These are phyloP conservation scores for Eurosta solidaginis DNA, from an alignment of 1,140 invertebrate species.

Conservation along the genomic window DNA sequence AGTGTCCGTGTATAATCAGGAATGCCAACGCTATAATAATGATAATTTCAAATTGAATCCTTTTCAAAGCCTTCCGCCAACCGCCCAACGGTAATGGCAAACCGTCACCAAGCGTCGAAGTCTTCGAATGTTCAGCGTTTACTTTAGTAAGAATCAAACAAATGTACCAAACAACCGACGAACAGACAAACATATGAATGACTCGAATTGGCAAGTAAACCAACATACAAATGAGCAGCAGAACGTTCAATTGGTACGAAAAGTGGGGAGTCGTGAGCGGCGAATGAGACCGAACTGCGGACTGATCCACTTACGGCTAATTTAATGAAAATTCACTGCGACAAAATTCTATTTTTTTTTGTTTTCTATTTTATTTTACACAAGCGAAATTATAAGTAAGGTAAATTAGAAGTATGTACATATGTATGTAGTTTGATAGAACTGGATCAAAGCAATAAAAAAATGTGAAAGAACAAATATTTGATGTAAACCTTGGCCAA, in stretches of 20 bases:
- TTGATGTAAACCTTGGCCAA: neutral
- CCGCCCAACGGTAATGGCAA: neutral
- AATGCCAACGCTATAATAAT: conserved; percentile 15
- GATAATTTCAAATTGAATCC: conserved; percentile 33
- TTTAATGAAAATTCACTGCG: conserved; percentile 32
- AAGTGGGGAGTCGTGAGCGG: neutral
- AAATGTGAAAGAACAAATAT: neutral
- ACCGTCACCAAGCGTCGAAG: neutral
- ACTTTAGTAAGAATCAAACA: neutral
- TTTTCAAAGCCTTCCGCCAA: neutral
- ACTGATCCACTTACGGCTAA: conserved; percentile 30
- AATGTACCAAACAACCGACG: neutral
- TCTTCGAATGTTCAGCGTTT: neutral
- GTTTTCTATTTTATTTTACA: neutral
- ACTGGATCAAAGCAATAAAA: neutral
- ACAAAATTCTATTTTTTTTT: neutral
- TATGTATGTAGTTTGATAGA: neutral
- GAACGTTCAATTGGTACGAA: neutral
- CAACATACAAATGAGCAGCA: neutral
- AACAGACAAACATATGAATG: neutral
- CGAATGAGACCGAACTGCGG: neutral
- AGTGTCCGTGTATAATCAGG: conserved; percentile 8
- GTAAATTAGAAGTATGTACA: no score
- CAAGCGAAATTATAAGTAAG: conserved; percentile 25
- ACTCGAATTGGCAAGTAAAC: neutral